A percentile compares a stretch with the other conserved stretches of the same genome.
phyloP scores from a whole-genome alignment of 2,888 invertebrate species.

The Hoplodrina blanda region DNA sequence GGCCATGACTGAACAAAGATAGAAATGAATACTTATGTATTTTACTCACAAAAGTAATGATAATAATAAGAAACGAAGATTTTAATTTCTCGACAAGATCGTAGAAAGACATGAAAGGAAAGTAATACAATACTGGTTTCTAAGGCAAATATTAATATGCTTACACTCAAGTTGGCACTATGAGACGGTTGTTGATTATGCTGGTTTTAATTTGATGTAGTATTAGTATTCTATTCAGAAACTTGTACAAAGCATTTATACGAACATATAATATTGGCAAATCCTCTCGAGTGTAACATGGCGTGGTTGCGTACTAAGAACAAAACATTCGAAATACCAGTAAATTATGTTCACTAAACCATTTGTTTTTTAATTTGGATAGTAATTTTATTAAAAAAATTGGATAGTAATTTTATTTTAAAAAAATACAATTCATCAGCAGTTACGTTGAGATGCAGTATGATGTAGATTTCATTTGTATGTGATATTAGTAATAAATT shows the following conservation, averaged over 20 bases:
- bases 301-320: slow-evolving; percentile 8
- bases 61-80: background rate
- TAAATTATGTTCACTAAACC: background rate
- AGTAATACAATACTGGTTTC: background rate
- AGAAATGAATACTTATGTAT: background rate
- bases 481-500: background rate
- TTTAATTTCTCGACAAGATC: background rate
- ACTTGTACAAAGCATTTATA: background rate
- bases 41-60: slow-evolving; percentile 9
- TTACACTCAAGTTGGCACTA: slow-evolving; percentile 14
- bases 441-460: slow-evolving; percentile 29
- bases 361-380: background rate
- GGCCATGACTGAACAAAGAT: slow-evolving; percentile 18
- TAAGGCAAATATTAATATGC: slow-evolving; percentile 1
- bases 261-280: background rate
- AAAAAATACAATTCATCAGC: slow-evolving; percentile 8
- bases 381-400: background rate
- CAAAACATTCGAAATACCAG: slow-evolving; percentile 10
- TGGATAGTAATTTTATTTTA: background rate
- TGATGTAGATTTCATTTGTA: slow-evolving; percentile 40
- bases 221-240: background rate
- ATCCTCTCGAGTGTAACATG: slow-evolving; percentile 4
- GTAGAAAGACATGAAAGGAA: background rate
- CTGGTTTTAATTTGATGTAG: background rate
- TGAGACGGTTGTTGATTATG: background rate